phyloP scores from a whole-genome alignment of 2,888 invertebrate genomes.

The Choreutis nemorana region DNA sequence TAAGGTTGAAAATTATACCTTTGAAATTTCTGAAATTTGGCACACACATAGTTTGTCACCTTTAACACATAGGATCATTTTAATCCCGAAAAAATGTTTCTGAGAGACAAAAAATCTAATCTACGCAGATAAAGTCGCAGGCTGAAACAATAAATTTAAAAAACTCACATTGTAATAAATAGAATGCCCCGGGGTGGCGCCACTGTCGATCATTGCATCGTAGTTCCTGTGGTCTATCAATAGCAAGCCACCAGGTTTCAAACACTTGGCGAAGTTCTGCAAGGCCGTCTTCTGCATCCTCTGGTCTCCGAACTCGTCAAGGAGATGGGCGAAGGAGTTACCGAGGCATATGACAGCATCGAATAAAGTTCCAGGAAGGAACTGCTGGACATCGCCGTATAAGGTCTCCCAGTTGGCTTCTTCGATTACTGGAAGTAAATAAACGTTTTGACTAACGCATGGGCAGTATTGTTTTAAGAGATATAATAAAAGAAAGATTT shows the following conservation, averaged over 20 bases:
- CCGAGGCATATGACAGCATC: conserved; percentile 92
- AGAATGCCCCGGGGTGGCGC: conserved; percentile 81
- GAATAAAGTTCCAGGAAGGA: conserved; percentile 71
- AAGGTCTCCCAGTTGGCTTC: conserved; percentile 91
- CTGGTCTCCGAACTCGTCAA: conserved; percentile 82
- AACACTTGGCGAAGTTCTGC: conserved; percentile 79
- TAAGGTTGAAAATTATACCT: too few relatives aligned
- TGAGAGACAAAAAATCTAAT: too few relatives aligned
- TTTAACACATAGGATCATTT: too few relatives aligned
- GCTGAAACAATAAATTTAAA: conserved; percentile 1
- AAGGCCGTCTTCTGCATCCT: conserved; percentile 81
- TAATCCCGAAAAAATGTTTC: too few relatives aligned
- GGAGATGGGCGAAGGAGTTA: conserved; percentile 90
- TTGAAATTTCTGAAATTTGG: too few relatives aligned
- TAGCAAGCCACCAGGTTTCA: conserved; percentile 85
- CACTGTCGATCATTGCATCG: conserved; percentile 80
- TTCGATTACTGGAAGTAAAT: conserved; percentile 75
- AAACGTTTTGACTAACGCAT: background rate
- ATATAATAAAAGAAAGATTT: too few relatives aligned
- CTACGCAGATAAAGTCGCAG: too few relatives aligned
- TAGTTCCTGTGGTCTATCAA: conserved; percentile 92
- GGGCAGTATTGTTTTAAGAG: too few relatives aligned
- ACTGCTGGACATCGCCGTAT: conserved; percentile 72
- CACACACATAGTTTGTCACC: too few relatives aligned
- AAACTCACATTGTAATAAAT: conserved; percentile 87